Evolutionary conservation across 2,888 invertebrate species (phyloP).

Genomic region (Aphodius sticticus): DNA sequence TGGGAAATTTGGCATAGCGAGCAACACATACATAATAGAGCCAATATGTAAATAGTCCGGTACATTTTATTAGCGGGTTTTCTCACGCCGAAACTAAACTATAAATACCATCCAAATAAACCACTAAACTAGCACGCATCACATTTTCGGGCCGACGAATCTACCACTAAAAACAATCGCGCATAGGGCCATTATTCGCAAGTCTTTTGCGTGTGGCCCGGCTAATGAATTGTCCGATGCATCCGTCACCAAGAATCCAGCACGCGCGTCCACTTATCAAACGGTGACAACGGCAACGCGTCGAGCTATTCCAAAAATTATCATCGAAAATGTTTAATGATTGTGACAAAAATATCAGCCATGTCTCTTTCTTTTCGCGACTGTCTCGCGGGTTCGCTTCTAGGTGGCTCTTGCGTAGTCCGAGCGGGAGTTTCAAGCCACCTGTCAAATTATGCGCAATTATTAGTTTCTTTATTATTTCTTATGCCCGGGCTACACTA

Average conservation of each 20-base stretch:
- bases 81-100: slow-evolving; percentile 29
- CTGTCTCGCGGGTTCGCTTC: not conserved
- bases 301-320: slow-evolving; percentile 38
- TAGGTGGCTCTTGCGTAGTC: not conserved
- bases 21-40: slow-evolving; percentile 51
- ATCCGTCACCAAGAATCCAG: not conserved
- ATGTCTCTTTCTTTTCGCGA: slow-evolving; percentile 40
- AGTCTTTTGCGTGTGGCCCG: not conserved
- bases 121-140: slow-evolving; percentile 21
- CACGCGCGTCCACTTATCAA: not conserved
- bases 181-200: not conserved
- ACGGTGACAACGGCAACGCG: not conserved
- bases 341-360: slow-evolving; percentile 50
- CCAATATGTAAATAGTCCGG: slow-evolving; percentile 50
- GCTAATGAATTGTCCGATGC: not conserved
- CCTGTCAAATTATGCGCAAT: not conserved
- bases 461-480: not conserved
- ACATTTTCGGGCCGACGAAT: slow-evolving; percentile 40
- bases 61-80: slow-evolving; percentile 45
- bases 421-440: not conserved
- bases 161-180: not conserved
- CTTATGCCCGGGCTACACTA: too few species aligned
- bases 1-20: slow-evolving; percentile 51
- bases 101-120: slow-evolving; percentile 31
- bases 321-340: slow-evolving; percentile 46